Evolutionary conservation across 2,113 vertebrate species (phyloP).

Genomic region (Neodontobutis hainanensis): DNA sequence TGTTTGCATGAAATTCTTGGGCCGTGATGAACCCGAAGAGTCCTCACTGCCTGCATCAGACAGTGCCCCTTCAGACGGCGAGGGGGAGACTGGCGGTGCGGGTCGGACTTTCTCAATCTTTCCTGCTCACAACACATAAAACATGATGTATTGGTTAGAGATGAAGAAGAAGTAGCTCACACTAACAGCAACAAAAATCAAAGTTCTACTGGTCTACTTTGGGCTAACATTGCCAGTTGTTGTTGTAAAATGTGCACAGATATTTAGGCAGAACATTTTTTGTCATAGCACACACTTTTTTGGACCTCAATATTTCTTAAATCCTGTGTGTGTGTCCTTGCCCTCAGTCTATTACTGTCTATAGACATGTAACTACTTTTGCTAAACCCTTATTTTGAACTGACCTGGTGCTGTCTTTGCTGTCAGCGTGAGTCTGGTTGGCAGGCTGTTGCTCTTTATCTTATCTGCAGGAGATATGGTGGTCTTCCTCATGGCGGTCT

Average conservation of each 20-base stretch:
- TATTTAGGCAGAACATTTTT: too few relatives aligned
- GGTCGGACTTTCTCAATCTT: conserved; percentile 94
- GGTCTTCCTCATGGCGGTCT: conserved; percentile 36
- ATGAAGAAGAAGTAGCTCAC: not conserved
- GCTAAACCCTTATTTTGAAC: not conserved
- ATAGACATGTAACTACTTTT: too few relatives aligned
- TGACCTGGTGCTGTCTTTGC: conserved; percentile 91
- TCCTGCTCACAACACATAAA: conserved; percentile 75
- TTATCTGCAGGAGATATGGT: conserved; percentile 73
- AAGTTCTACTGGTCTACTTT: too few relatives aligned
- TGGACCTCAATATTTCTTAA: too few relatives aligned
- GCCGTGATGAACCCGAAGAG: conserved; percentile 80
- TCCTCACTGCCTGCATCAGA: conserved; percentile 85
- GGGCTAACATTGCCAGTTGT: too few relatives aligned
- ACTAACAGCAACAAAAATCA: too few relatives aligned
- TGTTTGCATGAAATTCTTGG: conserved; percentile 98
- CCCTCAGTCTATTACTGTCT: too few relatives aligned
- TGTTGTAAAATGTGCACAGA: too few relatives aligned
- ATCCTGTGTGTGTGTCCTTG: too few relatives aligned
- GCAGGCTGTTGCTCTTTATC: conserved; percentile 81
- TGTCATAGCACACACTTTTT: too few relatives aligned
- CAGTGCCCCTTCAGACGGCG: conserved; percentile 84
- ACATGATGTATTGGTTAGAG: not conserved
- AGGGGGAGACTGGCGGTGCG: conserved; percentile 85
- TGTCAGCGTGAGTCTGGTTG: conserved; percentile 78